Percentiles rank a stretch among this genome's conserved stretches.
Conservation (phyloP, 2,113 vertebrate species). For the Oreochromis aureus region DNA sequence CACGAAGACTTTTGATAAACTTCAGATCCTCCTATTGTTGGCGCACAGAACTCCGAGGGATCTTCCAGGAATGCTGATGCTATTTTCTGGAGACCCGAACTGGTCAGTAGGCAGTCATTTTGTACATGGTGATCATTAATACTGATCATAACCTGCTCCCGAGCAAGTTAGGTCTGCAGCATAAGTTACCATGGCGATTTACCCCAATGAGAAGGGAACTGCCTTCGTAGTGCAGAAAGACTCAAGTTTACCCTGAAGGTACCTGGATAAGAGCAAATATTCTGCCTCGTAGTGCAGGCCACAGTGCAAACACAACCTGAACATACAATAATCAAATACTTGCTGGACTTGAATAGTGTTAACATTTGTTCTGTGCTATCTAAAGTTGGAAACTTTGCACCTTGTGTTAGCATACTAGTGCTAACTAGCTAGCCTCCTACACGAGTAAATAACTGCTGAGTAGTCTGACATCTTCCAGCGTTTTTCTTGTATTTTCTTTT, state of each 20-base stretch:
- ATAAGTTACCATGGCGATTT: neutral
- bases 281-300: neutral
- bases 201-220: neutral
- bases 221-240: neutral
- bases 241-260: neutral
- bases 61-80: neutral
- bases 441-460: neutral
- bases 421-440: neutral
- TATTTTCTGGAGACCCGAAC: neutral
- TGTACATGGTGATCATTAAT: neutral
- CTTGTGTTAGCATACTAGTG: neutral
- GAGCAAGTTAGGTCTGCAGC: neutral
- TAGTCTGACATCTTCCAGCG: neutral
- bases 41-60: neutral
- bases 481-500: neutral
- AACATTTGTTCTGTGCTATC: neutral
- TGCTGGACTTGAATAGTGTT: neutral
- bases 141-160: neutral
- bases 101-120: accelerated
- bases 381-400: neutral
- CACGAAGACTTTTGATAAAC: neutral
- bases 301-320: neutral
- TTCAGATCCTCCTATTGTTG: neutral
- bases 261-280: neutral
- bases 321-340: neutral